These are phyloP conservation scores for Acropternis orthonyx DNA, from an alignment of 2,797 vertebrate species.

Conservation along the genomic window DNA sequence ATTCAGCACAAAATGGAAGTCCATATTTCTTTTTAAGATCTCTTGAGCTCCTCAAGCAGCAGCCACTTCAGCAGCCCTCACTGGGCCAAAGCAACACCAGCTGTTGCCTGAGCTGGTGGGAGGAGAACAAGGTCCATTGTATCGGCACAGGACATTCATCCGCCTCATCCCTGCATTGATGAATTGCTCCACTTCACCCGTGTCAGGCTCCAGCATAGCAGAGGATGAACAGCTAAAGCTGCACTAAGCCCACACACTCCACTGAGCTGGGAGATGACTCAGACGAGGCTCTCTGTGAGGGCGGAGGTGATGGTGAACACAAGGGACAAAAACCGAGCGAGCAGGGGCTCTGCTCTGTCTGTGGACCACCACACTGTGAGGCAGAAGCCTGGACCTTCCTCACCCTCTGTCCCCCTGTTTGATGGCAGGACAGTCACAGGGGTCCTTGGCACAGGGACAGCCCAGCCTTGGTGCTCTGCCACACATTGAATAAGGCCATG, in stretches of 20 bases:
- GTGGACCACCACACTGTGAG: fast-evolving
- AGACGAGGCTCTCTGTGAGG: neutral
- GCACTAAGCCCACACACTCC: slow-evolving; percentile 46
- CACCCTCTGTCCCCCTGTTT: neutral
- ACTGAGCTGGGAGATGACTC: slow-evolving; percentile 28
- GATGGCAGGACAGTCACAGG: neutral
- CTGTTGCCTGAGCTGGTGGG: neutral
- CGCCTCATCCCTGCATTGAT: neutral
- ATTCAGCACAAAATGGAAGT: neutral
- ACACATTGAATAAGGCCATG: fast-evolving
- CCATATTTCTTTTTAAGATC: neutral
- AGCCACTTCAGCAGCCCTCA: neutral
- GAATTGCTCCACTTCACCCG: neutral
- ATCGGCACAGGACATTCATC: neutral
- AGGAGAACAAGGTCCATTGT: neutral
- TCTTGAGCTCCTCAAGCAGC: slow-evolving; percentile 4
- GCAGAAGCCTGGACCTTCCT: neutral
- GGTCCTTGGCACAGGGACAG: fast-evolving
- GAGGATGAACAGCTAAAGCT: slow-evolving; percentile 29
- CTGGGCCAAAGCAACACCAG: neutral
- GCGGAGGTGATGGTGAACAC: neutral
- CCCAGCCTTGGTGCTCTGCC: neutral
- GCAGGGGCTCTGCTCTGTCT: neutral
- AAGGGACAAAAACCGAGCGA: neutral
- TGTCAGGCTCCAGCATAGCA: slow-evolving; percentile 5